A percentile compares a stretch with the other conserved stretches of the same genome.
These are phyloP conservation scores for Styela clava DNA, from an alignment of 23 tunicate species.

Conservation along the genomic window DNA sequence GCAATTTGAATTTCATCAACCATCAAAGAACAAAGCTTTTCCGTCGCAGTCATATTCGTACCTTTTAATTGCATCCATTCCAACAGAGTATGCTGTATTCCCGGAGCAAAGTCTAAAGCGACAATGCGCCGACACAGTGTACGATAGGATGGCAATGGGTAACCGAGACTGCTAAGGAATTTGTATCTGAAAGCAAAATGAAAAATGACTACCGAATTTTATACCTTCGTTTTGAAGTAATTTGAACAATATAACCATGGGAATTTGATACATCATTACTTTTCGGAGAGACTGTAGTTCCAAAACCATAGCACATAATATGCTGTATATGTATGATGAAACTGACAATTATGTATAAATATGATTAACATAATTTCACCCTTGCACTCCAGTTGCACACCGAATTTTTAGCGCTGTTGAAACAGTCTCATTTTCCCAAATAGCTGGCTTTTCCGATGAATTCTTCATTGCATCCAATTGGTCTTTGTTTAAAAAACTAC, in stretches of 20 bases:
- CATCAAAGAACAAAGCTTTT: not conserved
- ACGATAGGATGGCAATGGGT: conserved; percentile 1
- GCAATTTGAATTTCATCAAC: conserved; percentile 15
- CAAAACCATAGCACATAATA: no score
- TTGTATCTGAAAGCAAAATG: conserved; percentile 12
- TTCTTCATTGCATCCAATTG: not conserved
- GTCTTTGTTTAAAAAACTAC: not conserved
- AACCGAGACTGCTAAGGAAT: not conserved
- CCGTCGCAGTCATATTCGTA: not conserved
- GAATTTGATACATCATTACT: no score
- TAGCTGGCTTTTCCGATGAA: not conserved
- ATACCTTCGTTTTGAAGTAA: not conserved
- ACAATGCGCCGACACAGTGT: not conserved
- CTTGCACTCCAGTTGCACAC: not conserved
- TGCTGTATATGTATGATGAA: no score
- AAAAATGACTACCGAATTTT: no score
- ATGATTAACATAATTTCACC: no score
- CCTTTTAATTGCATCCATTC: not conserved
- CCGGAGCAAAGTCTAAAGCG: not conserved
- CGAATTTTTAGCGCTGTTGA: conserved; percentile 1
- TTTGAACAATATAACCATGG: not conserved
- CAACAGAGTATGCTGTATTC: not conserved
- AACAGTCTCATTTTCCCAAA: not conserved
- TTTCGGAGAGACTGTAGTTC: no score
- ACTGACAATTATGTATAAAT: no score